Evolutionary conservation across 2,888 invertebrate genomes (phyloP), one percentile per base, ranked within the genome.

Genomic region (Drosophila ustulata): DNA sequence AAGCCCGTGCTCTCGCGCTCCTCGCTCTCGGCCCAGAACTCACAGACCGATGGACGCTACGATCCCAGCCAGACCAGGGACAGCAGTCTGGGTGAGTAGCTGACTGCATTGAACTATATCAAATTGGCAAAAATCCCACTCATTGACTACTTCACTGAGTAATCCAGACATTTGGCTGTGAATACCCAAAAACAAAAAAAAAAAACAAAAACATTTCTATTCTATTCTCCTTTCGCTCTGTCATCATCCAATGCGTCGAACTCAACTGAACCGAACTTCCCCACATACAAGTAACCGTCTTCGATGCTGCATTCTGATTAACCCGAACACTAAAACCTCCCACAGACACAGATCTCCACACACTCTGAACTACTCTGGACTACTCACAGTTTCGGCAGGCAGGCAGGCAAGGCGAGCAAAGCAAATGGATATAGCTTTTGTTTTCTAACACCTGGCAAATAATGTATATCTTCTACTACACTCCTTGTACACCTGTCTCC

Each of bases 21-120:
- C 47, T 72, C 82, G 34, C 89, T 87, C 45, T 82, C 89, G 6
- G 84, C 90, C 2, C 89, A 90, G 47, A 18, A 18, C 18, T 18
- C 18, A 64, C 88, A 0, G 57, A 75, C 30, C 55, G 89, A 90
- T 6, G 86, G 85, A 23, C 90, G 91, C 59, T 86, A 89, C 51
- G 91, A 91, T 68, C 83, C 90, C 53, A 86, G 89, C 37, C 88
- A 75, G 55, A 93, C 92, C 49, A 80, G 92, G 70, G 93, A 92
- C 78, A 93, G 92, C 72, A 92, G 92, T 76, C 82, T 93, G 82
- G 92, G 92, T 93, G 84, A 85, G 87, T 88, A 66, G 7, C 51
- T 37, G n/a, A n/a, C 41, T 11, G 3, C 11, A 0, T n/a, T 37
- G 11, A 11, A 37, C 2, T 1, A 5, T n/a, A 41, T 23, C n/a